These are phyloP conservation scores for Rutilus rutilus DNA, from an alignment of 2,113 vertebrate genomes.

Conservation along the genomic window DNA sequence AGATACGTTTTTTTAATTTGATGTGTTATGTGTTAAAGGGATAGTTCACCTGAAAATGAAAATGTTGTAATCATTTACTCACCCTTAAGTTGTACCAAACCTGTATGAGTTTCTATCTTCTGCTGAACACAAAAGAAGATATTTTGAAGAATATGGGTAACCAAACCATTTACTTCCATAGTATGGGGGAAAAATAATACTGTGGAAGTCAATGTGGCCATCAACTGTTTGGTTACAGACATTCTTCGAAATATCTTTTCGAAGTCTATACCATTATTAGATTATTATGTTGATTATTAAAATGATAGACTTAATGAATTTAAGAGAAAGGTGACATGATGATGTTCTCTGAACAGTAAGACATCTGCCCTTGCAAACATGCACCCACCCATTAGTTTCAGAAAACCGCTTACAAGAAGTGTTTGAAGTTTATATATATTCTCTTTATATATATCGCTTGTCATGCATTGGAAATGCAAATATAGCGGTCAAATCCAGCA, in stretches of 20 bases:
- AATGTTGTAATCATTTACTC: background rate
- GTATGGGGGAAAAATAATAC: background rate
- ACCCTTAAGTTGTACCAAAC: background rate
- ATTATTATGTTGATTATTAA: background rate
- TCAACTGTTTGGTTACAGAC: background rate
- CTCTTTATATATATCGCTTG: too few relatives aligned
- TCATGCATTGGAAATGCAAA: too few relatives aligned
- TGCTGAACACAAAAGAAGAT: background rate
- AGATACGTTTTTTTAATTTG: background rate
- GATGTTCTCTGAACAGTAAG: background rate
- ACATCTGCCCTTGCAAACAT: background rate
- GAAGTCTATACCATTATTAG: background rate
- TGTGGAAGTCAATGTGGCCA: background rate
- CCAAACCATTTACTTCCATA: background rate
- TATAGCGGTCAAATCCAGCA: too few relatives aligned
- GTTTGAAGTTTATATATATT: too few relatives aligned
- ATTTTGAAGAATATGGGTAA: background rate
- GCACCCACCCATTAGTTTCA: background rate
- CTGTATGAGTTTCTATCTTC: background rate
- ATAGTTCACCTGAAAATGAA: background rate
- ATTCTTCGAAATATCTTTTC: background rate
- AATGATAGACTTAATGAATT: background rate
- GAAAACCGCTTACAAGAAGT: too few relatives aligned
- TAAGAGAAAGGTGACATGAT: constrained; percentile 4
- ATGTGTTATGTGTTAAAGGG: background rate